These are phyloP conservation scores for Megaleporinus macrocephalus DNA, from an alignment of 2,113 vertebrate genomes.

Conservation along the genomic window DNA sequence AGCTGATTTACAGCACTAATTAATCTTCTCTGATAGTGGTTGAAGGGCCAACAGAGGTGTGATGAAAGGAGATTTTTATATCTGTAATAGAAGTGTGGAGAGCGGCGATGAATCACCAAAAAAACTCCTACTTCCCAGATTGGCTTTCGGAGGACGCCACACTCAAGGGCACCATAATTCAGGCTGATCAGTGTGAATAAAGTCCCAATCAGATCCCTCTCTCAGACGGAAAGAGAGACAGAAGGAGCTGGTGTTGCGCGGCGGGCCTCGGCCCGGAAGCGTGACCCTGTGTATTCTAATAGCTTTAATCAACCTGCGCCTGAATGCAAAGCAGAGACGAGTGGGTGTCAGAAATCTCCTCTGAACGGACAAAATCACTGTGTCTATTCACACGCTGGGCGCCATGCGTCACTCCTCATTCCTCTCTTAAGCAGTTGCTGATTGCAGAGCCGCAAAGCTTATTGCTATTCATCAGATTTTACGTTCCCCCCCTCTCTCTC, in stretches of 20 bases:
- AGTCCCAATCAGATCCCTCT: conserved; percentile 49
- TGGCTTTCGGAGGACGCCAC: conserved; percentile 41
- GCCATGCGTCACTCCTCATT: conserved; percentile 21
- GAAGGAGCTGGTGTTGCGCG: conserved; percentile 27
- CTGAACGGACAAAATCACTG: conserved; percentile 29
- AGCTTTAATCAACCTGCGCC: conserved; percentile 50
- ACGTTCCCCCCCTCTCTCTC: conserved; percentile 15
- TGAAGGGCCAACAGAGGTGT: conserved; percentile 50
- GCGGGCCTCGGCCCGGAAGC: neutral
- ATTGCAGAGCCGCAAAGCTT: conserved; percentile 45
- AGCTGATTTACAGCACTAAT: conserved; percentile 57
- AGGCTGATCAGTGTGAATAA: conserved; percentile 42
- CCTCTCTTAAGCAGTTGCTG: conserved; percentile 43
- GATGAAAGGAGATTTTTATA: conserved; percentile 57
- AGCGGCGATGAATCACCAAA: conserved; percentile 49
- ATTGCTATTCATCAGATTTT: conserved; percentile 57
- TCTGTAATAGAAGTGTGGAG: conserved; percentile 49
- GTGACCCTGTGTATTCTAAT: conserved; percentile 35
- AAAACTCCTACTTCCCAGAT: conserved; percentile 49
- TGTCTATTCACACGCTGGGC: conserved; percentile 3
- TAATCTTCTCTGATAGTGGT: conserved; percentile 53
- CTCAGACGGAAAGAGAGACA: conserved; percentile 20
- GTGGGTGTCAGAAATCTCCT: conserved; percentile 29
- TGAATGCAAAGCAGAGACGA: conserved; percentile 28
- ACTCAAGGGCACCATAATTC: conserved; percentile 56